Conservation (phyloP, 2,888 invertebrate species). For the Xanthia icteritia region DNA sequence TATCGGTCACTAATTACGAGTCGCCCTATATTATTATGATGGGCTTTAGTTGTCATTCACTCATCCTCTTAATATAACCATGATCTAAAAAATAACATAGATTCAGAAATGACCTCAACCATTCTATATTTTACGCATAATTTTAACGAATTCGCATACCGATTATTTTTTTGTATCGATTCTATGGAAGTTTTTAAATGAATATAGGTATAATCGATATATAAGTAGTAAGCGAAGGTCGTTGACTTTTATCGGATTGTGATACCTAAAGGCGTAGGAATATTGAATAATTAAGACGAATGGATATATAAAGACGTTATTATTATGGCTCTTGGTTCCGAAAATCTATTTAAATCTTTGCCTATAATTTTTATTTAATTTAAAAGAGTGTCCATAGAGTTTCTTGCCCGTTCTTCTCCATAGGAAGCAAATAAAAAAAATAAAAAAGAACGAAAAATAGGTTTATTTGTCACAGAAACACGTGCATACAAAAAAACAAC, state of each 20-base stretch:
- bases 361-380: too few relatives aligned
- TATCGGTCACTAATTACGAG: too few relatives aligned
- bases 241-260: conserved; percentile 1
- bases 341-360: too few relatives aligned
- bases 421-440: too few relatives aligned
- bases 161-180: background rate
- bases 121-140: background rate
- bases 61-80: too few relatives aligned
- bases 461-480: too few relatives aligned
- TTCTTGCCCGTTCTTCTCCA: too few relatives aligned
- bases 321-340: background rate
- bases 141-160: background rate
- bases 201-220: background rate
- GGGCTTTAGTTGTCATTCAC: too few relatives aligned
- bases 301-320: background rate
- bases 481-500: too few relatives aligned
- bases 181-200: conserved; percentile 23
- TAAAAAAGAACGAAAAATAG: too few relatives aligned
- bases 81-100: background rate
- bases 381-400: too few relatives aligned
- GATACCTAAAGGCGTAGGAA: background rate
- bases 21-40: too few relatives aligned
- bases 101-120: conserved; percentile 1
- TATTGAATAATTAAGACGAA: conserved; percentile 11
- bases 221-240: conserved; percentile 24